Evolutionary conservation across 2,797 vertebrate genomes (phyloP), one percentile per base, ranked within the genome.

Genomic region (Pseudotriccus pelzelni): DNA sequence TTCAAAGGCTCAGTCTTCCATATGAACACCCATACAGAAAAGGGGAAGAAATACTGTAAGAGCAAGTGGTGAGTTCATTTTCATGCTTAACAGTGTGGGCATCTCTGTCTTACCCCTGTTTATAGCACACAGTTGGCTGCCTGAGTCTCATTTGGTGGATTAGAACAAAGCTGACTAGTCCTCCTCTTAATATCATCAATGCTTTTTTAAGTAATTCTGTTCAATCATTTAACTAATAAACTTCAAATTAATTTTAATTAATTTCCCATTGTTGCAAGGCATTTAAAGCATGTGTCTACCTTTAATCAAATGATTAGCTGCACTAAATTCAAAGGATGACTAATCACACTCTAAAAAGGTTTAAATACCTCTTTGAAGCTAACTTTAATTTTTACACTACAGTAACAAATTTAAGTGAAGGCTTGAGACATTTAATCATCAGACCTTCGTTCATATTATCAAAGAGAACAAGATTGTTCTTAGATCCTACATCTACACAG

Each of bases 221-320:
- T 84, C 7, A 47, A 76, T 85, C 73, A 56, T 67, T 95, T 93
- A 52, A 66, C 27, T 82, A 66, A 66, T 66, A 66, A 21, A n/a
- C 15, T 74, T n/a, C 43, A 12, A 77, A 77, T 67, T 49, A 37
- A 72, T 78, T 81, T 68, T 58, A 77, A 92, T 87, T 89, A 17
- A 25, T 67, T 73, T 67, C 14, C 9, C 3, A 46, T 44, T 15
- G 3, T 72, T 68, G 46, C 8, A 28, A 80, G 19, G 5, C 24
- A 77, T 67, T 93, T 77, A 46, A 73, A 13, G 9, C 34, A 36
- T 5, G 2, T 64, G 7, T 46, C 66, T 86, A 63, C 41, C 37
- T 80, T 72, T 43, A 84, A 75, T 46, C 4, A 77, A 69, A 64
- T 50, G 0, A 56, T 84, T 56, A 89, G 32, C 41, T 53, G 15